Evolutionary conservation across 2,888 invertebrate species (phyloP).

Genomic region (Dromius quadrimaculatus): DNA sequence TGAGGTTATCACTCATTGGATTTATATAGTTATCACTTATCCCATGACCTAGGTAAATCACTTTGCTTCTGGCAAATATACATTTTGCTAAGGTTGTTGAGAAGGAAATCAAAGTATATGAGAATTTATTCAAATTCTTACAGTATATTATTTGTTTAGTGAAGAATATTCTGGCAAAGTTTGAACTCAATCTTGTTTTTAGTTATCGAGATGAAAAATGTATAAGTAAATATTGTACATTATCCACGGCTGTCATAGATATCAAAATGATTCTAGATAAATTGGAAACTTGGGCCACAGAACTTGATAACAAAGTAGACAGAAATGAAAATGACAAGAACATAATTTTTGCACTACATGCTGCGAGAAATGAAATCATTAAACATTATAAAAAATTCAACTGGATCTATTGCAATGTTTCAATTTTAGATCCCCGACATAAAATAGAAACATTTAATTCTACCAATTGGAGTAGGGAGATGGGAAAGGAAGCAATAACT

Average conservation of each 20-base stretch:
- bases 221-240: no score
- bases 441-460: slow-evolving; percentile 48
- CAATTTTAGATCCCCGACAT: slow-evolving; percentile 57
- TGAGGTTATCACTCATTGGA: not conserved
- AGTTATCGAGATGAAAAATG: no score
- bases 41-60: not conserved
- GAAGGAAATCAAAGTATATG: no score
- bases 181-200: no score
- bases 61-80: not conserved
- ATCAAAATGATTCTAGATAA: slow-evolving; percentile 56
- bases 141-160: no score
- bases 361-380: slow-evolving; percentile 56
- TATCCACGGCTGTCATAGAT: slow-evolving; percentile 53
- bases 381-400: slow-evolving; percentile 57
- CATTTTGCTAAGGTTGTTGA: no score
- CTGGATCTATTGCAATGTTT: slow-evolving; percentile 56
- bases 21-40: not conserved
- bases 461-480: slow-evolving; percentile 30
- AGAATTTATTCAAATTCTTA: no score
- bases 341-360: slow-evolving; percentile 54
- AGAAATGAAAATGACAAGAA: slow-evolving; percentile 54
- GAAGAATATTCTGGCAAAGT: no score
- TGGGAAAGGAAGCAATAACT: slow-evolving; percentile 18
- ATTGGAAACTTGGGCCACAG: slow-evolving; percentile 51
- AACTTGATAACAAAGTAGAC: slow-evolving; percentile 54